phyloP scores from a whole-genome alignment of 2,888 invertebrate genomes.

The Eurois occulta region DNA sequence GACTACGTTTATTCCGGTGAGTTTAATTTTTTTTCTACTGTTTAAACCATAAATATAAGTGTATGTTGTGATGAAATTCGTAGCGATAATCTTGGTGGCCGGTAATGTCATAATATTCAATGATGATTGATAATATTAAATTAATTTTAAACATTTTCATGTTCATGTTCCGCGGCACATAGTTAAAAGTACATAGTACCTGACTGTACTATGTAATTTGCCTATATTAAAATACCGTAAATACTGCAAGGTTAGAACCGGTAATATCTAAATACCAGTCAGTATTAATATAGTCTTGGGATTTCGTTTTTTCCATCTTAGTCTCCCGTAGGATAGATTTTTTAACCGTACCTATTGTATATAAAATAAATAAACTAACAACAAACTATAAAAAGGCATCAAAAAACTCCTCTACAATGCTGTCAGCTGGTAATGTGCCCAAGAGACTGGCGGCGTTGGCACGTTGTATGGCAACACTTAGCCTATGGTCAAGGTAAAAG shows the following conservation, averaged over 20 bases:
- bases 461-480: no score
- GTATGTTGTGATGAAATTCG: not conserved
- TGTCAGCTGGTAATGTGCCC: no score
- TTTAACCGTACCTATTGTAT: not conserved
- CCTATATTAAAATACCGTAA: not conserved
- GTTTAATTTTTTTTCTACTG: conserved; percentile 13
- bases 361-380: no score
- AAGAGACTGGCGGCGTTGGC: no score
- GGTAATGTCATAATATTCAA: conserved; percentile 25
- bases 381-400: no score
- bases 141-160: no score
- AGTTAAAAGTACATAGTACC: no score
- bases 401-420: no score
- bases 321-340: not conserved
- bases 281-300: not conserved
- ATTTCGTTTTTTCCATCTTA: not conserved
- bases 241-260: not conserved
- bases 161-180: not conserved
- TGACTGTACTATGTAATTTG: no score
- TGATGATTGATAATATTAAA: no score
- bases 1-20: conserved; percentile 42
- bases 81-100: not conserved
- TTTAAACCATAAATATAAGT: not conserved
- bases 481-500: no score
- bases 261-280: not conserved